Percentiles rank a stretch among this genome's conserved stretches.
Evolutionary conservation across 2,888 invertebrate genomes (phyloP).

Genomic region (Quadroppia sp.): DNA sequence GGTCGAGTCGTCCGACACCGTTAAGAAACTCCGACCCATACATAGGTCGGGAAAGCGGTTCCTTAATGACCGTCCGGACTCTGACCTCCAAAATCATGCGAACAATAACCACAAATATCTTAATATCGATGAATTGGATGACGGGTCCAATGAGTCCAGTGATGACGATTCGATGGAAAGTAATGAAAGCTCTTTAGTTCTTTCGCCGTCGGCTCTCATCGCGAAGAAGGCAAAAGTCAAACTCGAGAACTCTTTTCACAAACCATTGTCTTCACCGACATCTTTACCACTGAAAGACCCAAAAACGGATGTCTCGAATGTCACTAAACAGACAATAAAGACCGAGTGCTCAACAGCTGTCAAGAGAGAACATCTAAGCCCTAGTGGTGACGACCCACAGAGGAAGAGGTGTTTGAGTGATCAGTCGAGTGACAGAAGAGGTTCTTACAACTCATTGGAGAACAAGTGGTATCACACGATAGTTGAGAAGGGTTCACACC

Average conservation of each 20-base stretch:
- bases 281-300: background rate
- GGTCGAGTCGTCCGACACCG: constrained; percentile 47
- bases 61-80: background rate
- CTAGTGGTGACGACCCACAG: background rate
- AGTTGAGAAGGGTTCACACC: background rate
- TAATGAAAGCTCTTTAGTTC: constrained; percentile 39
- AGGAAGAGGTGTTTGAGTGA: background rate
- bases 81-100: background rate
- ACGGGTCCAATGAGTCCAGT: constrained; percentile 37
- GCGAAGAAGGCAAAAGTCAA: constrained; percentile 43
- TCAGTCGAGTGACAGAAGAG: background rate
- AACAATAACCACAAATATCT: constrained; percentile 4
- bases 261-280: constrained; percentile 4
- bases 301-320: background rate
- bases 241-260: constrained; percentile 36
- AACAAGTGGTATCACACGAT: constrained; percentile 11
- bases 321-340: background rate
- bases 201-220: constrained; percentile 16
- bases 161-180: constrained; percentile 40
- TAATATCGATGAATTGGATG: constrained; percentile 27
- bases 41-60: background rate
- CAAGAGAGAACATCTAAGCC: background rate
- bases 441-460: constrained; percentile 57
- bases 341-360: background rate
- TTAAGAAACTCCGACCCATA: background rate